phyloP scores from a whole-genome alignment of 2,888 invertebrate species.

The Pristionchus maxplancki region DNA sequence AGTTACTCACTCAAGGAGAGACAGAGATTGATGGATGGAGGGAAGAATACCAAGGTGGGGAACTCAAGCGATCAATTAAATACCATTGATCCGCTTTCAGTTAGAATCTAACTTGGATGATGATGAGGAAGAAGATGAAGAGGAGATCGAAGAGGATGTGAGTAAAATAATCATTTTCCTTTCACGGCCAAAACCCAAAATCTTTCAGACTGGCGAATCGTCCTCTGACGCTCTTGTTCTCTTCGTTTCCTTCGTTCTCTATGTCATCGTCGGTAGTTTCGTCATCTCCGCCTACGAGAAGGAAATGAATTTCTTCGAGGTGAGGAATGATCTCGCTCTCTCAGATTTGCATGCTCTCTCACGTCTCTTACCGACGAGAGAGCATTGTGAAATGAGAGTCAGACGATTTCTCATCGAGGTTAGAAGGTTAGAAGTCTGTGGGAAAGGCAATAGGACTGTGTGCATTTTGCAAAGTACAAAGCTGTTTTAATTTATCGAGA shows the following conservation, averaged over 20 bases:
- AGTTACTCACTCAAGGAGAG: constrained; percentile 58
- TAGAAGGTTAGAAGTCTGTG: too few species aligned
- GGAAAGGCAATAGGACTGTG: too few species aligned
- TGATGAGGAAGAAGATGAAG: constrained; percentile 22
- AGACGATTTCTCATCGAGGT: too few species aligned
- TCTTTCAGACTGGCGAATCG: constrained; percentile 22
- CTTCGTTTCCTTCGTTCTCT: constrained; percentile 72
- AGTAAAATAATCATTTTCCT: too few species aligned
- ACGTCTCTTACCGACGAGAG: too few species aligned
- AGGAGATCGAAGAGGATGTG: constrained; percentile 29
- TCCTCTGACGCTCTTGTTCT: constrained; percentile 63
- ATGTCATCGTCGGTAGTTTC: constrained; percentile 70
- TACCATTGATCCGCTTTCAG: not conserved
- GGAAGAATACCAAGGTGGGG: not conserved
- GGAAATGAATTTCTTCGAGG: constrained; percentile 72
- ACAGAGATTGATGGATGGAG: constrained; percentile 63
- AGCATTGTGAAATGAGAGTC: not conserved
- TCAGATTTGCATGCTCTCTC: too few species aligned
- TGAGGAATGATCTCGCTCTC: too few species aligned
- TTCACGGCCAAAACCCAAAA: not conserved
- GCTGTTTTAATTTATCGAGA: too few species aligned
- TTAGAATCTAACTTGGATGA: not conserved
- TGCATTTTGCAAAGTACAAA: too few species aligned
- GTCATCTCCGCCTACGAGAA: constrained; percentile 72
- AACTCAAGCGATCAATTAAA: not conserved